A percentile compares a stretch with the other conserved stretches of the same genome.
Evolutionary conservation across 2,888 invertebrate species (phyloP).

Genomic region (Coenonympha glycerion): DNA sequence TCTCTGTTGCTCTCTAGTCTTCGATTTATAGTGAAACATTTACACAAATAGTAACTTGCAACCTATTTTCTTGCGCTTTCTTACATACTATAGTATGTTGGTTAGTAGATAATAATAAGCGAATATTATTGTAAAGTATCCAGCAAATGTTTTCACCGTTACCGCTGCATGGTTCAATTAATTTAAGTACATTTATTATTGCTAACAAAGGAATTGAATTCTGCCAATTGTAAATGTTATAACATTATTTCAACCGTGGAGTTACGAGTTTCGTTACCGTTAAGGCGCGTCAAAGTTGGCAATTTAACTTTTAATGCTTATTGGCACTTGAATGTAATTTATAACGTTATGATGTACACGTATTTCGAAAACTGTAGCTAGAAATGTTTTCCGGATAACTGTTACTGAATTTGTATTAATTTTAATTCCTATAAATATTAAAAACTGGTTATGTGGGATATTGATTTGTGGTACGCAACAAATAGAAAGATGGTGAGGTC

Average conservation of each 20-base stretch:
- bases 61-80: too few relatives aligned
- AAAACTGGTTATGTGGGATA: too few relatives aligned
- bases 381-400: background rate
- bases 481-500: too few relatives aligned
- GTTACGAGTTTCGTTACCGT: conserved; percentile 30
- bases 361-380: conserved; percentile 8
- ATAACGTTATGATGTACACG: conserved; percentile 11
- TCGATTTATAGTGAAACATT: too few relatives aligned
- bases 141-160: background rate
- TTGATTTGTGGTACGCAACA: too few relatives aligned
- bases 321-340: conserved; percentile 5
- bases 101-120: too few relatives aligned
- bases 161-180: background rate
- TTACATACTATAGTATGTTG: too few relatives aligned
- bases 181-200: background rate
- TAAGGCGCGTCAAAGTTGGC: conserved; percentile 23
- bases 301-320: conserved; percentile 20
- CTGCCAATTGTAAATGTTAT: conserved; percentile 25
- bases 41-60: too few relatives aligned
- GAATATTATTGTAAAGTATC: too few relatives aligned
- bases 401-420: background rate
- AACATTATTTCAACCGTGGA: background rate
- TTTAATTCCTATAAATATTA: too few relatives aligned
- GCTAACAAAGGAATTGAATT: background rate
- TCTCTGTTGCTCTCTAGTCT: too few relatives aligned